Conservation (phyloP, 2,797 vertebrate species). For the Sternarchorhynchus goeldii region DNA sequence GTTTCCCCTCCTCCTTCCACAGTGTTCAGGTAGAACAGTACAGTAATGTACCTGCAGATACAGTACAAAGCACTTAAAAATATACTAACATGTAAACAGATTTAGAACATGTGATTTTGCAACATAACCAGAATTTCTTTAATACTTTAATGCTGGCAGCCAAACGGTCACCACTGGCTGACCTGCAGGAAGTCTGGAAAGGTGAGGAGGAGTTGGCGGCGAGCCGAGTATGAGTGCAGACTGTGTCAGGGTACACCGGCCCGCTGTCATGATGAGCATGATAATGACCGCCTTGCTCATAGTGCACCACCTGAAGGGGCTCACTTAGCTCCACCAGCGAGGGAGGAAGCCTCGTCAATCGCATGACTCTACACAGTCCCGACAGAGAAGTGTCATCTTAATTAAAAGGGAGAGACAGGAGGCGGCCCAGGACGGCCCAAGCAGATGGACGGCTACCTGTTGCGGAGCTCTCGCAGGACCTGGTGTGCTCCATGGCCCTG, state of each 20-base stretch:
- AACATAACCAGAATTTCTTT: neutral
- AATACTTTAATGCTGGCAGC: neutral
- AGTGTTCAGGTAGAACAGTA: slow-evolving; percentile 98
- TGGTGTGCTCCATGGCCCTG: slow-evolving; percentile 93
- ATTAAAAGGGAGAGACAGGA: neutral
- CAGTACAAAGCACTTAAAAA: slow-evolving; percentile 56
- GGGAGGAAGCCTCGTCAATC: slow-evolving; percentile 86
- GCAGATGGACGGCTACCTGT: slow-evolving; percentile 74
- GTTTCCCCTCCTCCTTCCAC: slow-evolving; percentile 97
- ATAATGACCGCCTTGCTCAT: slow-evolving; percentile 95
- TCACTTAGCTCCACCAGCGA: slow-evolving; percentile 94
- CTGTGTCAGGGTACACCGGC: slow-evolving; percentile 94
- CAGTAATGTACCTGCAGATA: slow-evolving; percentile 92
- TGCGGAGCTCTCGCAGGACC: slow-evolving; percentile 87
- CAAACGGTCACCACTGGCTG: slow-evolving; percentile 54
- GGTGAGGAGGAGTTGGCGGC: slow-evolving; percentile 87
- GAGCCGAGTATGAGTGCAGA: slow-evolving; percentile 93
- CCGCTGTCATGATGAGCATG: slow-evolving; percentile 98
- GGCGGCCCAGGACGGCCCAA: neutral
- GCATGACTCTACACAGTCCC: slow-evolving; percentile 79
- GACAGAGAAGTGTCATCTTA: neutral
- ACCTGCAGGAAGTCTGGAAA: slow-evolving; percentile 98
- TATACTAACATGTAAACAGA: no score
- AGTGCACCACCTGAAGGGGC: slow-evolving; percentile 94
- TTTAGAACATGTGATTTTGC: neutral